Percentiles rank a stretch among this genome's conserved stretches.
phyloP scores from a whole-genome alignment of 2,113 vertebrate species.

The Butorides virescens region DNA sequence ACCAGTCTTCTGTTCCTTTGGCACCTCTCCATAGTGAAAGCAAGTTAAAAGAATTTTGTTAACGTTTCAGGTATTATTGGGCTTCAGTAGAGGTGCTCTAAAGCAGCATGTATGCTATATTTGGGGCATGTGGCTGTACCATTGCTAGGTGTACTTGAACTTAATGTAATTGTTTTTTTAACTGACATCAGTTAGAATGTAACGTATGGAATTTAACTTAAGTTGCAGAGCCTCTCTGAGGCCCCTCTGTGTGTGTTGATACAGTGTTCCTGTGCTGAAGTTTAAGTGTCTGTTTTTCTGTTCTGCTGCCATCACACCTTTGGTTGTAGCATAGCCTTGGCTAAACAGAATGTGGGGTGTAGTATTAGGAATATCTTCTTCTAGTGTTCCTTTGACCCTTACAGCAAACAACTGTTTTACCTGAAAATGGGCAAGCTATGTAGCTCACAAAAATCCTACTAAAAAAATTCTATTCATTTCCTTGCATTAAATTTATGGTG shows the following conservation, averaged over 20 bases:
- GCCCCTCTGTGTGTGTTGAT: not conserved
- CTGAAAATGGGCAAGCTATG: not conserved
- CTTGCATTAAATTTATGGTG: not conserved
- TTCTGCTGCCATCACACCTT: not conserved
- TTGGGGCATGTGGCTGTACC: not conserved
- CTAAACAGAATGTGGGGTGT: not conserved
- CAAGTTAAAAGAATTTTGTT: not conserved
- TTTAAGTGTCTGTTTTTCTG: not conserved
- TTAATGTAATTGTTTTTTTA: not conserved
- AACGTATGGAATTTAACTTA: not conserved
- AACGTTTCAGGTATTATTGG: not conserved
- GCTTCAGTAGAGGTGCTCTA: not conserved
- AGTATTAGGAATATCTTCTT: not conserved
- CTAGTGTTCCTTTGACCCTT: not conserved
- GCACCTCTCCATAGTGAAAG: not conserved
- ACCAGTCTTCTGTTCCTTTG: not conserved
- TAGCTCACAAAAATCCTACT: not conserved
- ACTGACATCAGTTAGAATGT: not conserved
- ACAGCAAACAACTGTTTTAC: not conserved
- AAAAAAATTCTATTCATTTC: not conserved
- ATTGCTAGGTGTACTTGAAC: not conserved
- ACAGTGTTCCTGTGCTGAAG: not conserved
- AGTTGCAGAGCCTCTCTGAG: not conserved
- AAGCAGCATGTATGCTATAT: not conserved
- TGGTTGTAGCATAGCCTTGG: not conserved